Percentiles rank a stretch among this genome's conserved stretches.
These are phyloP conservation scores for Anneissia japonica DNA, from an alignment of 35 echinoderm and acorn worm genomes.

Conservation along the genomic window DNA sequence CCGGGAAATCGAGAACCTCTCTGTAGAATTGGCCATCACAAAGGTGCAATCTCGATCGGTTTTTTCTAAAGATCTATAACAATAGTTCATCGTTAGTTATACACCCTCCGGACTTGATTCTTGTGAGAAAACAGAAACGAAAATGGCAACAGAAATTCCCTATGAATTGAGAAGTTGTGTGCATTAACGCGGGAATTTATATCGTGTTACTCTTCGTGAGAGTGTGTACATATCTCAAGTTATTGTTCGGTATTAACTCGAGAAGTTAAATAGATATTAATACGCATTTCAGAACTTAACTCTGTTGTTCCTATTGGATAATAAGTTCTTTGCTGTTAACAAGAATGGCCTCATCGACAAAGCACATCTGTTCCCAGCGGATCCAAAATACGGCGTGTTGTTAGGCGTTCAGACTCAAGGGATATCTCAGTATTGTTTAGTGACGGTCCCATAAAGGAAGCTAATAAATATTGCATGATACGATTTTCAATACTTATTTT, in stretches of 20 bases:
- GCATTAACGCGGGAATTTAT: not conserved
- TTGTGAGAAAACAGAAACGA: not conserved
- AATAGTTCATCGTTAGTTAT: not conserved
- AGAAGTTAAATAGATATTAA: conserved; percentile 2
- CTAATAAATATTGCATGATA: not conserved
- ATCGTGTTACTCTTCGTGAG: not conserved
- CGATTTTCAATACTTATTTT: not conserved
- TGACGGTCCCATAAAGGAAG: not conserved
- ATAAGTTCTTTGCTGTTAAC: not conserved
- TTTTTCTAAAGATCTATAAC: not conserved
- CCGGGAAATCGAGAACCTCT: not conserved
- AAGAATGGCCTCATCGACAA: not conserved
- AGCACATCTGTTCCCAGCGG: not conserved
- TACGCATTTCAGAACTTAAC: not conserved
- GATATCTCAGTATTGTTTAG: not conserved
- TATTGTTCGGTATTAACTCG: not conserved
- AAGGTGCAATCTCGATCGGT: not conserved
- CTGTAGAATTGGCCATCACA: not conserved
- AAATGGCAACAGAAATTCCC: not conserved
- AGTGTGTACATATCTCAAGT: not conserved
- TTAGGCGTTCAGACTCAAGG: not conserved
- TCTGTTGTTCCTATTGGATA: not conserved
- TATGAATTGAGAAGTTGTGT: not conserved
- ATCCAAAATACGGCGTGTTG: not conserved
- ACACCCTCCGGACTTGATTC: not conserved